Evolutionary conservation across 2,888 invertebrate genomes (phyloP), one percentile per base, ranked within the genome.

Genomic region (Tenthredo scrophulariae): DNA sequence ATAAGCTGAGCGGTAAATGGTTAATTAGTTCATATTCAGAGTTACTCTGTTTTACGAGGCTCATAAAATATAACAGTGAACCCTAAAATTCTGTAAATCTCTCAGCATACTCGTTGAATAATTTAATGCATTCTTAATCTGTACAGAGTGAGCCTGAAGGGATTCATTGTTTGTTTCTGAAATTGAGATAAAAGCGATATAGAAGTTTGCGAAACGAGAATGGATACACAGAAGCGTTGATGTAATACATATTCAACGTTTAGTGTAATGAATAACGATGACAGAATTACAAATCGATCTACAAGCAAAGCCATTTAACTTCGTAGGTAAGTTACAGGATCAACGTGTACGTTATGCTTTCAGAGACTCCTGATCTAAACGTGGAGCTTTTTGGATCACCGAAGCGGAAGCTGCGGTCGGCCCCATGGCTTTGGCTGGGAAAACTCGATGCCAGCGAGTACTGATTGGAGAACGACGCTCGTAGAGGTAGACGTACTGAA

Each of bases 401-500:
- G 80, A 80, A 80, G 58, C 62, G 80, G 40, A 80, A 80, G 80
- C 40, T 80, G 80, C 40, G 80, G 80, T 80, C 18, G 40, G 80
- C 50, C 67, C 80, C 80, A 62, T 80, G 58, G 80, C 80, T 80
- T 80, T 80, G n/a, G 80, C 37, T 62, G 62, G 58, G 62, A 80
- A 62, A 80, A 80, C 80, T 80, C 80, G 62, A 62, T 62, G 22
- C 37, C 13, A 58, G 62, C 29, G 46, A 80, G 80, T 80, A 80
- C 80, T 80, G 80, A 80, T 80, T 80, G 80, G 80, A 80, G 80
- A 80, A 80, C 58, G 80, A 58, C 62, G 62, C 37, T 80, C 37
- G 50, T 50, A 26, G 62, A 9, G 62, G 33, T 62, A 40, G 80
- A 62, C 22, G 58, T 80, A 80, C 22, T 80, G 62, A 80, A 80